A percentile compares a stretch with the other conserved stretches of the same genome.
Conservation (phyloP, 1,140 invertebrate genomes). For the Pollicipes pollicipes region DNA sequence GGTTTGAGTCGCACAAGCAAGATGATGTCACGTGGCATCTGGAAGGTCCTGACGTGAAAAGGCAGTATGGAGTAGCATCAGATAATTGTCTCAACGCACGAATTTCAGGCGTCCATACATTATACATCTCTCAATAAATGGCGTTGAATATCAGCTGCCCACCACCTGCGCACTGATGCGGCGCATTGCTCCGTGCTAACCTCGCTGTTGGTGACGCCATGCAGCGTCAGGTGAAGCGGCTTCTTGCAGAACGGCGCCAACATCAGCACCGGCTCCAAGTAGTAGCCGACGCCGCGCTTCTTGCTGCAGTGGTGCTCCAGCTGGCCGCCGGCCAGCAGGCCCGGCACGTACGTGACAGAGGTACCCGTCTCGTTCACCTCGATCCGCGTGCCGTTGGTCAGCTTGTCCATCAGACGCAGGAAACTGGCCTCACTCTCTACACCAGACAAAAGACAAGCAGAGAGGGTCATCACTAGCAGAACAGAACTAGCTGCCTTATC, state of each 20-base stretch:
- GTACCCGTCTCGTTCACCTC: slow-evolving; percentile 88
- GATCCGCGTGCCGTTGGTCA: slow-evolving; percentile 82
- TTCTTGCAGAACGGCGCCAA: slow-evolving; percentile 90
- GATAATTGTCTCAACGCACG: too few species aligned
- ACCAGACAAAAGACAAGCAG: slow-evolving; percentile 22
- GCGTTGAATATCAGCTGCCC: too few species aligned
- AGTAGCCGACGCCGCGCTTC: slow-evolving; percentile 72
- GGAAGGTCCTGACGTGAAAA: too few species aligned
- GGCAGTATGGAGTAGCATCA: too few species aligned
- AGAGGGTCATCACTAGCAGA: slow-evolving; percentile 7
- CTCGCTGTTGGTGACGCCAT: slow-evolving; percentile 75
- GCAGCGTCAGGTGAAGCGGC: slow-evolving; percentile 57
- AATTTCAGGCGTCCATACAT: too few species aligned
- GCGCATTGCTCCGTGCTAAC: too few species aligned
- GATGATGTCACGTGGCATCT: too few species aligned
- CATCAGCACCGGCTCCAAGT: slow-evolving; percentile 70
- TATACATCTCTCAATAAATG: too few species aligned
- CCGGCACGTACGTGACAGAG: slow-evolving; percentile 68
- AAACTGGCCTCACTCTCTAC: slow-evolving; percentile 87
- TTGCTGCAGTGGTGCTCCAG: slow-evolving; percentile 71
- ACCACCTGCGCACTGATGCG: too few species aligned
- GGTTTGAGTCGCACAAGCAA: too few species aligned
- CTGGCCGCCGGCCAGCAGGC: slow-evolving; percentile 67
- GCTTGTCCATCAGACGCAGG: slow-evolving; percentile 70
- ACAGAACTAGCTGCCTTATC: slow-evolving; percentile 9